Evolutionary conservation across 1,140 invertebrate genomes (phyloP), one percentile per base, ranked within the genome.

Genomic region (Drosophila sucinea): DNA sequence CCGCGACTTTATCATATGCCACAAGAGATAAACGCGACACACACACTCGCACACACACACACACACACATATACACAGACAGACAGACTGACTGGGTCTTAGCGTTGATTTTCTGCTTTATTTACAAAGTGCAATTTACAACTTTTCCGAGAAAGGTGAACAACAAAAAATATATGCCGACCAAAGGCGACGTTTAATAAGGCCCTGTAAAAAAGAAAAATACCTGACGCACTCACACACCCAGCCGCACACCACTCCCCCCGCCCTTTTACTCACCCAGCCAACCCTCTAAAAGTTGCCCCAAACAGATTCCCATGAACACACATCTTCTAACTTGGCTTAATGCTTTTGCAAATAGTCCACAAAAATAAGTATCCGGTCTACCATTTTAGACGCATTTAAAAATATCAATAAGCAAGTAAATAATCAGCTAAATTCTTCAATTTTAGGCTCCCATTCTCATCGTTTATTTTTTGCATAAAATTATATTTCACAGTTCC

Each of bases 111-210:
- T 83, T 76, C 71, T 67, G 61, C 70, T 67, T 32, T 86, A 74
- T 86, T 86, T 70, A 87, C 83, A 77, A 73, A 86, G 76, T 86
- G 83, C 83, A 86, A 86, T 86, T 86, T 86, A 86, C 70, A 86
- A 78, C 83, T 77, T 87, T 86, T 86, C 83, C 83, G 70, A 77
- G 83, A 86, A 87, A 38, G 71, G 60, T 83, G 44, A 51, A 51
- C 44, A 51, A 89, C 73, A 78, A 61, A 55, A 70, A 70, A 70
- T 75, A 67, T 77, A 65, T 78, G 68, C 80, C 84, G 83, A 80
- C 65, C 56, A n/a, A 38, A 30, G 55, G 5, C 54, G 68, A 23
- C 67, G 40, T 70, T 85, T 86, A 78, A 79, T 85, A 81, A 76
- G 70, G 56, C 56, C 66, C 76, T 65, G 64, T 86, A 83, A 80